Percentiles rank a stretch among this genome's conserved stretches.
phyloP scores from a whole-genome alignment of 2,888 invertebrate genomes.

The Eilema caniola region DNA sequence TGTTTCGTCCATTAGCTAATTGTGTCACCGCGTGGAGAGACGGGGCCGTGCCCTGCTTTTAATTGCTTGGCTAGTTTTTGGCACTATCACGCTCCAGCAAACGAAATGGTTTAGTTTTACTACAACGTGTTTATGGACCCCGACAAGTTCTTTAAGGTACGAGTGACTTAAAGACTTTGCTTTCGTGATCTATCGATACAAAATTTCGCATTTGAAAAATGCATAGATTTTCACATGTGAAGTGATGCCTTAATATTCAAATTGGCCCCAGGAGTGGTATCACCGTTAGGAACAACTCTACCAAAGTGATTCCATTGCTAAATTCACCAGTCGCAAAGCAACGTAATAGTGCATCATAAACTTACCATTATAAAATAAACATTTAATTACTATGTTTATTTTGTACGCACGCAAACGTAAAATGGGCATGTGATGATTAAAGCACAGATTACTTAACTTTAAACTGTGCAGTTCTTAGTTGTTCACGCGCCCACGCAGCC shows the following conservation, averaged over 20 bases:
- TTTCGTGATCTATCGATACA: too few relatives aligned
- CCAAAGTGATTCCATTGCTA: not conserved
- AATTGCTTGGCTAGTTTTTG: slow-evolving; percentile 49
- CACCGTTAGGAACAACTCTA: not conserved
- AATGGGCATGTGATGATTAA: slow-evolving; percentile 46
- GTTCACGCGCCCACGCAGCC: slow-evolving; percentile 40
- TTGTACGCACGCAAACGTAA: slow-evolving; percentile 32
- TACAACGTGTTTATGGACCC: not conserved
- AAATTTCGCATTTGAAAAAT: too few relatives aligned
- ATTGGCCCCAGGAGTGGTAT: too few relatives aligned
- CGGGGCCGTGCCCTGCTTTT: slow-evolving; percentile 48
- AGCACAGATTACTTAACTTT: slow-evolving; percentile 24
- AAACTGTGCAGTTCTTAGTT: slow-evolving; percentile 40
- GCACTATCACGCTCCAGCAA: slow-evolving; percentile 35
- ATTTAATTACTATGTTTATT: slow-evolving; percentile 12
- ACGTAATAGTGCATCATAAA: not conserved
- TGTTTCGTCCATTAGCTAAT: slow-evolving; percentile 54
- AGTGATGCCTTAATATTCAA: too few relatives aligned
- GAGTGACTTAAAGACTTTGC: too few relatives aligned
- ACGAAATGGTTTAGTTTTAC: slow-evolving; percentile 10
- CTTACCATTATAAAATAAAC: slow-evolving; percentile 2
- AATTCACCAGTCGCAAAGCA: not conserved
- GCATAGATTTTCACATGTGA: too few relatives aligned
- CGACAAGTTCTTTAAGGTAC: not conserved
- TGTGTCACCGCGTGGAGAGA: slow-evolving; percentile 58